phyloP scores from a whole-genome alignment of 1,140 invertebrate species.

The Leptopilina clavipes region DNA sequence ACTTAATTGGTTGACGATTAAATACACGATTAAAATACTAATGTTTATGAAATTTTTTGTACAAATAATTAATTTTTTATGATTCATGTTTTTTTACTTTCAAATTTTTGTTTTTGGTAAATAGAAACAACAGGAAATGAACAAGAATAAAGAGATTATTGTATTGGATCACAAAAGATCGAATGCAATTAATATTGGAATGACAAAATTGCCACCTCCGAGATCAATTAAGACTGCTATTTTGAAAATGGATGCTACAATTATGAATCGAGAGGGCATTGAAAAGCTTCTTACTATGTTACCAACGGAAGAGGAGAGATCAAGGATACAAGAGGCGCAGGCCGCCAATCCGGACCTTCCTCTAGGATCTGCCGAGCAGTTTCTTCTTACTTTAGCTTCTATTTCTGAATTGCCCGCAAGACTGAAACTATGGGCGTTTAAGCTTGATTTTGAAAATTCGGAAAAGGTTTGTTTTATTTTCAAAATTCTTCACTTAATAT shows the following conservation, averaged over 20 bases:
- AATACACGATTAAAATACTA: too few relatives aligned
- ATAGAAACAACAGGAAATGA: conserved; percentile 94
- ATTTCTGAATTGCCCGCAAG: conserved; percentile 96
- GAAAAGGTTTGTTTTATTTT: conserved; percentile 82
- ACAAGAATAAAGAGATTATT: conserved; percentile 96
- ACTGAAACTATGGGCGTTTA: conserved; percentile 98
- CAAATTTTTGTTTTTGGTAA: too few relatives aligned
- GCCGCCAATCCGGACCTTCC: conserved; percentile 95
- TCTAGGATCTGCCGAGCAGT: conserved; percentile 97
- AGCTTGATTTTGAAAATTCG: conserved; percentile 97
- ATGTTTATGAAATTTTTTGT: too few relatives aligned
- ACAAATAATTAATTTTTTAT: too few relatives aligned
- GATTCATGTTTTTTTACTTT: conserved; percentile 40
- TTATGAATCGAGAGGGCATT: conserved; percentile 98
- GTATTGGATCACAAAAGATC: conserved; percentile 98
- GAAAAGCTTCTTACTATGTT: conserved; percentile 90
- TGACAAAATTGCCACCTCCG: conserved; percentile 98
- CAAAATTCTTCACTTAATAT: too few relatives aligned
- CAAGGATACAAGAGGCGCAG: conserved; percentile 96
- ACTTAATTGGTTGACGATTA: too few relatives aligned
- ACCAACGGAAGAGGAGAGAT: conserved; percentile 96
- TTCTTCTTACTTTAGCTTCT: conserved; percentile 94
- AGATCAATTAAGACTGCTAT: conserved; percentile 98
- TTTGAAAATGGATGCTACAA: conserved; percentile 98
- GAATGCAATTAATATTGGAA: conserved; percentile 99